Evolutionary conservation across 2,888 invertebrate genomes (phyloP).

Genomic region (Cantharis flavilabris): DNA sequence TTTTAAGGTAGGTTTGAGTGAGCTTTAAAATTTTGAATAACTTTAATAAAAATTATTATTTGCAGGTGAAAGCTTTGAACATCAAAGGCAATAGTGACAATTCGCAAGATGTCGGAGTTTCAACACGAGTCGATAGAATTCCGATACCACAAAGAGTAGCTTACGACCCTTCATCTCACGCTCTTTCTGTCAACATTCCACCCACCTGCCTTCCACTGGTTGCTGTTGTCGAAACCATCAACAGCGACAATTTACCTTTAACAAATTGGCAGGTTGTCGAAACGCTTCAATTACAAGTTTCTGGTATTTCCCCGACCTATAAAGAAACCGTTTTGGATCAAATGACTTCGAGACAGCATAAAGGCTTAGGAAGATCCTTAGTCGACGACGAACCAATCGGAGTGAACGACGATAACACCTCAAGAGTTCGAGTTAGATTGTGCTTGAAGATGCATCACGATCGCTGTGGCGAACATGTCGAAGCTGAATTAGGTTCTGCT

Average conservation of each 20-base stretch:
- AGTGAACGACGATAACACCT: constrained; percentile 65
- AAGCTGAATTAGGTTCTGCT: constrained; percentile 82
- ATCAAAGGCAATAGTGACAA: constrained; percentile 86
- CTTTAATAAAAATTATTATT: background rate
- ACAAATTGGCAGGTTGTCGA: constrained; percentile 74
- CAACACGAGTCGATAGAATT: constrained; percentile 84
- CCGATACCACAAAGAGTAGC: constrained; percentile 80
- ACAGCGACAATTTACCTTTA: constrained; percentile 62
- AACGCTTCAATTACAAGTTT: constrained; percentile 71
- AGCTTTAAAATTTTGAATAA: background rate
- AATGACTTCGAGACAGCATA: constrained; percentile 57
- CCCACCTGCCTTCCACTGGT: constrained; percentile 78
- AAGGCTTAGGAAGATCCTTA: constrained; percentile 58
- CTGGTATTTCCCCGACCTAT: constrained; percentile 70
- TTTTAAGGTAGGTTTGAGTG: constrained; percentile 69
- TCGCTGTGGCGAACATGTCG: constrained; percentile 81
- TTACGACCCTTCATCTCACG: constrained; percentile 78
- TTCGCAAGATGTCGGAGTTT: constrained; percentile 80
- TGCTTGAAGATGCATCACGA: constrained; percentile 81
- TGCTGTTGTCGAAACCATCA: constrained; percentile 74
- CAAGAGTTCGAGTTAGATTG: constrained; percentile 77
- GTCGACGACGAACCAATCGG: constrained; percentile 63
- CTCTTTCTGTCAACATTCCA: constrained; percentile 78
- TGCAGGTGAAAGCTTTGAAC: constrained; percentile 81
- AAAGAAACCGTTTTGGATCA: constrained; percentile 73